Base-by-base conservation (phyloP, 2,888 invertebrate genomes). In the Chrysomela aeneicollis region DNA sequence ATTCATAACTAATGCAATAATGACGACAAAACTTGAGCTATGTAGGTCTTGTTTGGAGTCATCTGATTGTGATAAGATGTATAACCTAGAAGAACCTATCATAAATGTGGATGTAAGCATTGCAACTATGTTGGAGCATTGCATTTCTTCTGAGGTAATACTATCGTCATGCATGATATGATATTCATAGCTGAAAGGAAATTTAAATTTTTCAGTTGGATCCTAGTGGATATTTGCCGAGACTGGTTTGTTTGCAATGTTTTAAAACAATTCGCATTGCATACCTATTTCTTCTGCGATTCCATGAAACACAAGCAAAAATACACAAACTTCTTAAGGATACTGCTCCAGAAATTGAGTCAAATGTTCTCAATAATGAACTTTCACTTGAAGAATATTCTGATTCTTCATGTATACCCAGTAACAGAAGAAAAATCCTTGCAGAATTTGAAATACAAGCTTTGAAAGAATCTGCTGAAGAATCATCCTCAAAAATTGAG, bases 251-350 rank as follows among this genome's bases (percentile, higher is more conserved):
- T 46, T 47, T 63, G 15, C 63, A 54, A 10, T 72, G 72, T 61
- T 69, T 71, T 30, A 67, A 61, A 59, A 71, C 65, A 12, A 51
- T 72, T 18, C 49, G 66, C 26, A 60, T 69, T 50, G 69, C 69
- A 9, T 71, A 69, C 46, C 64, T 68, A 17, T 72, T 72, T 54
- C 59, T 72, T n/a, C 15, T 59, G 37, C 64, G 62, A 10, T 72
- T 67, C 53, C 65, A 64, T 63, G 68, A 72, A 51, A 64, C 64
- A 5, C 61, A 70, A 50, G 37, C 60, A 52, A 59, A 63, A 8
- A 58, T 70, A 49, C 8, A 26, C 9, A 22, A 55, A 51, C 12
- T 35, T 2, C 6, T 22, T 10, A 57, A 8, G 12, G 51, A 46
- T 46, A 2, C 32, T 35, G 9, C 4, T 9, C 9, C 2, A 35